Base-by-base conservation (phyloP, 2,797 vertebrate species). In the Zalophus californianus region DNA sequence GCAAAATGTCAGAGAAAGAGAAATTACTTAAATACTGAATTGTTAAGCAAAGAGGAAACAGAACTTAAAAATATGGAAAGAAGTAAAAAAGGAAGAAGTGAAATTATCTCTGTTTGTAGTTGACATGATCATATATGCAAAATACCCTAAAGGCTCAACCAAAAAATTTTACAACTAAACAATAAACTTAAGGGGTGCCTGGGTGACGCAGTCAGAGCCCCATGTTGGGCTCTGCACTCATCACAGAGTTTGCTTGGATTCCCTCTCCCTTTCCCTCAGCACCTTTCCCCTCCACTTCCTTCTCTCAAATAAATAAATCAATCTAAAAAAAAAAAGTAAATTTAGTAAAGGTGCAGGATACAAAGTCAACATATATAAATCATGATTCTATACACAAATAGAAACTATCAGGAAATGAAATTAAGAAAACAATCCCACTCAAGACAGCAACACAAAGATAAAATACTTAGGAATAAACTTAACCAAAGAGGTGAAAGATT, bases 381-480 rank as follows among this genome's bases (percentile, higher is more conserved):
- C 10, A 66, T 35, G 13, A 68, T 86, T 78, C 38, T 58, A 20
- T 54, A 70, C 12, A 70, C 44, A 86, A 56, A 44, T 11, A 68
- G 56, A 23, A 86, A 48, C 23, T 35, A 79, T 48, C 50, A 48
- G 11, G 68, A 70, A 70, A 79, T 48, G 18, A 79, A 70, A 70
- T 50, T 21, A 48, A 56, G 25, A 66, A 68, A 86, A 62, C n/a
- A 78, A 86, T 58, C 5, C 0, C 21, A 44, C 41, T 78, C 58
- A 68, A 68, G 68, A 41, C 21, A 78, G 29, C 44, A 92, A 64
- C 3, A 54, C 21, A 44, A 92, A 72, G 8, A 90, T 58, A 44
- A 80, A 93, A 68, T 54, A 93, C 4, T 66, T 78, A 78, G 29
- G 35, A 68, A 56, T 86, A 68, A 86, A 93, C 15, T 75, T 92